These are phyloP conservation scores for Gandaritis pyraliata DNA, from an alignment of 2,888 invertebrate genomes.

Conservation along the genomic window DNA sequence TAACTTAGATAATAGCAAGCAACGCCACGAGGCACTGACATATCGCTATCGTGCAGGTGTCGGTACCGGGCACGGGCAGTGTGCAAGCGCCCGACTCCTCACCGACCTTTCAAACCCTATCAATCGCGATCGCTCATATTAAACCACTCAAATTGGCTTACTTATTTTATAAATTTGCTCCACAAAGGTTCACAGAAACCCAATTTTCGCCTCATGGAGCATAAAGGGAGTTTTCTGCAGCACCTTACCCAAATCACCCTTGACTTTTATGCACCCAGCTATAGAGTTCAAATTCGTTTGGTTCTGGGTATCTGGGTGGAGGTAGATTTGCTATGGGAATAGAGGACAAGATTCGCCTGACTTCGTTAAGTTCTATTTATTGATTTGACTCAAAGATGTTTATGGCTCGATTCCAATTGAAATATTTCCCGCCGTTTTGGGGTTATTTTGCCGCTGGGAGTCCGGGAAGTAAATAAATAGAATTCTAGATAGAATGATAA, in stretches of 20 bases:
- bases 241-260: conserved; percentile 14
- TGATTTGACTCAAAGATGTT: conserved; percentile 44
- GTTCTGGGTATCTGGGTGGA: background rate
- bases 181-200: conserved; percentile 44
- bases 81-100: background rate
- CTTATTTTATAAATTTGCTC: conserved; percentile 46
- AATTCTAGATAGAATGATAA: background rate
- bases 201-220: conserved; percentile 46
- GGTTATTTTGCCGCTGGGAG: conserved; percentile 25
- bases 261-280: background rate
- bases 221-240: conserved; percentile 34
- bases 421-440: conserved; percentile 38
- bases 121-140: conserved; percentile 38
- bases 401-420: conserved; percentile 43
- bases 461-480: conserved; percentile 32
- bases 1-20: too few relatives aligned
- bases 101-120: conserved; percentile 34
- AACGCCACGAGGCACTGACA: too few relatives aligned
- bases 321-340: conserved; percentile 26
- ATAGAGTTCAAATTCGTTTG: conserved; percentile 26
- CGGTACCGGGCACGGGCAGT: too few relatives aligned
- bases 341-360: conserved; percentile 43
- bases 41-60: too few relatives aligned
- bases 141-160: conserved; percentile 45
- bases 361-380: conserved; percentile 46